Base-by-base conservation (phyloP, 2,888 invertebrate species). In the Drosophila borealis region DNA sequence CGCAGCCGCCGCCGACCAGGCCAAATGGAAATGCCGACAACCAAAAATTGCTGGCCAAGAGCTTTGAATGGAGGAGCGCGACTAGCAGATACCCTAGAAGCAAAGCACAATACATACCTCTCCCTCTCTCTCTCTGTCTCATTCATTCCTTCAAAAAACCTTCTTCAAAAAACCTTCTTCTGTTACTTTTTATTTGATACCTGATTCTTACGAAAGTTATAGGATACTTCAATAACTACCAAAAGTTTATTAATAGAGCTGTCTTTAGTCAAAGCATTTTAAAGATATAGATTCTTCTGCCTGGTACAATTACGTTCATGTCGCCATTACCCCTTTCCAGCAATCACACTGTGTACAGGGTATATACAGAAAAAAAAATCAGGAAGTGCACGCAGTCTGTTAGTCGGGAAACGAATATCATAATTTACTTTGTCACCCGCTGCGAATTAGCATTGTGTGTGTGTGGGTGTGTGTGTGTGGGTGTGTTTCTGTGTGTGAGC, bases 341-440 rank as follows among this genome's bases (percentile, higher is more conserved):
- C 17, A 9, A 4, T 11, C 4, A 9, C n/a, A 14, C 59, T 25
- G 54, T 36, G 3, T 49, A 4, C 19, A 49, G 56, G 25, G 42
- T n/a, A 39, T n/a, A 33, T 29, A 60, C 48, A 63, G n/a, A 17
- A 17, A 54, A 57, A 42, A 34, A 33, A 48, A 51, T 45, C 71
- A 64, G 89, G 88, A 89, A 89, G 80, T 88, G 74, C 81, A 89
- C 80, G 89, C 85, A 89, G 89, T 84, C 85, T 89, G 88, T 75
- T 87, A 86, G 85, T 67, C 82, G 86, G 89, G 71, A 87, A 80
- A 66, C 89, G 88, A 87, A 89, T 87, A 89, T 87, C 89, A 87
- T 87, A 87, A 89, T 87, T 87, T 87, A 87, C 86, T 88, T 79
- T 84, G 88, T 88, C 89, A 88, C 86, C 89, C 86, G 89, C 88